A percentile compares a stretch with the other conserved stretches of the same genome.
Conservation (phyloP, 2,797 vertebrate genomes). For the Petrocephalus sullivani region DNA sequence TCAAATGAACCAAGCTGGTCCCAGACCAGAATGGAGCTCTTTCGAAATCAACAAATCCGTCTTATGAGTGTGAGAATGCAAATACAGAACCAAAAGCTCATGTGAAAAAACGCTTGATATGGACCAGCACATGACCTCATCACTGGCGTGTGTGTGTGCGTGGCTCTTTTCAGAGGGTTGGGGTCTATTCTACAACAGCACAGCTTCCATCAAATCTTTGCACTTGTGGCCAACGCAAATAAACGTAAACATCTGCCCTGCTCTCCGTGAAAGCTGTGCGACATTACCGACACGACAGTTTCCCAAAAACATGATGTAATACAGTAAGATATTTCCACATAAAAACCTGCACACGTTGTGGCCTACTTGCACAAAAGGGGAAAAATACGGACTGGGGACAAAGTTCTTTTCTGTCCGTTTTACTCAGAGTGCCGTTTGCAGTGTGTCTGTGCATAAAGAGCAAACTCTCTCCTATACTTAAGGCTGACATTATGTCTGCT, state of each 20-base stretch:
- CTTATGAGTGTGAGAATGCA: constrained; percentile 6
- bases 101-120: constrained; percentile 47
- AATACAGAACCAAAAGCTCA: constrained; percentile 31
- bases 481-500: not conserved
- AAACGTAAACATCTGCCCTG: constrained; percentile 61
- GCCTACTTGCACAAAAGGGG: constrained; percentile 42
- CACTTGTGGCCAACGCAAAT: constrained; percentile 53
- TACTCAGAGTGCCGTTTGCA: not conserved
- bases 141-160: constrained; percentile 28
- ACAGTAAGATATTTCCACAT: constrained; percentile 44
- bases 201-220: constrained; percentile 40
- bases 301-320: constrained; percentile 55
- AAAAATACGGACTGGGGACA: constrained; percentile 31
- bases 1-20: not conserved
- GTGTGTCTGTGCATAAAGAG: not conserved
- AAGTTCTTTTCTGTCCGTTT: not conserved
- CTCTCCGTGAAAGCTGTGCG: constrained; percentile 42
- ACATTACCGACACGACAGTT: constrained; percentile 46
- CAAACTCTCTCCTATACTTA: not conserved
- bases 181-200: not conserved
- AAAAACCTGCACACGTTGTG: constrained; percentile 41
- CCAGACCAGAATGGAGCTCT: not conserved
- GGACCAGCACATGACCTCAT: constrained; percentile 61
- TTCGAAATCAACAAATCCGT: not conserved
- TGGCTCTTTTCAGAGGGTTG: not conserved